Percentiles rank a stretch among this genome's conserved stretches.
These are phyloP conservation scores for Acholoe squamosa DNA, from an alignment of 2,888 invertebrate species.

Conservation along the genomic window DNA sequence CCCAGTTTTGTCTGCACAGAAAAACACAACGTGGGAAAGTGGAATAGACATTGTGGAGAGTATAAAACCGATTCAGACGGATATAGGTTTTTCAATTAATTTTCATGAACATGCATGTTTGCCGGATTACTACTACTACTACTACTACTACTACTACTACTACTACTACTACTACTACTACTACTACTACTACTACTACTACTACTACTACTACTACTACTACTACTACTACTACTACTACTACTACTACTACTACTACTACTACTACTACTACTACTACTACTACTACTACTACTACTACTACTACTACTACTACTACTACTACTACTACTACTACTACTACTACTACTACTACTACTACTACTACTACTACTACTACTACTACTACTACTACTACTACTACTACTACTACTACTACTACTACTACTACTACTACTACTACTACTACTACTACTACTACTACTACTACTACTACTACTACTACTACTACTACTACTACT, in stretches of 20 bases:
- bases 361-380: conserved; percentile 32
- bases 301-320: conserved; percentile 22
- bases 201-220: conserved; percentile 27
- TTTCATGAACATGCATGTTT: no score
- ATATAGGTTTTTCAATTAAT: no score
- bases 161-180: conserved; percentile 22
- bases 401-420: conserved; percentile 3
- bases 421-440: conserved; percentile 9
- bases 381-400: background rate
- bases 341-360: conserved; percentile 22
- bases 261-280: conserved; percentile 27
- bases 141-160: conserved; percentile 27
- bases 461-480: conserved; percentile 10
- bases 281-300: conserved; percentile 22
- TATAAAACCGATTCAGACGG: no score
- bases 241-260: conserved; percentile 15
- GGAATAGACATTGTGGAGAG: no score
- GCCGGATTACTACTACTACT: conserved; percentile 10
- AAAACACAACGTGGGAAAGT: no score
- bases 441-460: conserved; percentile 15
- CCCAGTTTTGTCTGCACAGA: no score
- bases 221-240: conserved; percentile 22
- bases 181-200: conserved; percentile 22
- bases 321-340: conserved; percentile 15
- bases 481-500: conserved; percentile 22